A percentile compares a stretch with the other conserved stretches of the same genome.
Conservation (phyloP, 2,888 invertebrate genomes). For the Aporophyla lueneburgensis region DNA sequence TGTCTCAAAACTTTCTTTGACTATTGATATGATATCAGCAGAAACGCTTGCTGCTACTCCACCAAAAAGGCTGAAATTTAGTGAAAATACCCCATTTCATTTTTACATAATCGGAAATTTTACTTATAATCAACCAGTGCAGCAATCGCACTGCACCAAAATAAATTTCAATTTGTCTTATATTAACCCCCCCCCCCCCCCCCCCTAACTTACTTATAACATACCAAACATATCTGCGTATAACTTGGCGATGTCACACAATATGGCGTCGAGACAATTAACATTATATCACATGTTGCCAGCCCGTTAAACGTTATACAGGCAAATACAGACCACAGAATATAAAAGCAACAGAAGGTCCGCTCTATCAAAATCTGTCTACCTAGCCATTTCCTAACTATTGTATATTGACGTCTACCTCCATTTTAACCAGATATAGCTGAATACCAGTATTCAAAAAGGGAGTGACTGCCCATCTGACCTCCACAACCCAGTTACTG, state of each 20-base stretch:
- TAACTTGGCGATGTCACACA: conserved; percentile 31
- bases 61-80: too few species aligned
- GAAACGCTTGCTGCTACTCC: too few species aligned
- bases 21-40: too few species aligned
- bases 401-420: background rate
- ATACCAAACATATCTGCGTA: conserved; percentile 7
- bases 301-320: conserved; percentile 20
- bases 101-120: background rate
- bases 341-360: background rate
- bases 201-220: conserved; percentile 1
- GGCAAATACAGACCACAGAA: background rate
- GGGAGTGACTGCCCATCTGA: background rate
- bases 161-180: background rate
- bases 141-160: background rate
- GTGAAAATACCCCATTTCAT: background rate
- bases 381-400: background rate
- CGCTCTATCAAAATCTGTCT: background rate
- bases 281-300: conserved; percentile 51
- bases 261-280: conserved; percentile 49
- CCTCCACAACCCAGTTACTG: background rate
- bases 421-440: background rate
- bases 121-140: background rate
- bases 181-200: background rate
- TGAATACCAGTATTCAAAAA: background rate
- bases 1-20: too few species aligned